A percentile compares a stretch with the other conserved stretches of the same genome.
Conservation (phyloP, 2,113 vertebrate species). For the Podarcis cretensis region DNA sequence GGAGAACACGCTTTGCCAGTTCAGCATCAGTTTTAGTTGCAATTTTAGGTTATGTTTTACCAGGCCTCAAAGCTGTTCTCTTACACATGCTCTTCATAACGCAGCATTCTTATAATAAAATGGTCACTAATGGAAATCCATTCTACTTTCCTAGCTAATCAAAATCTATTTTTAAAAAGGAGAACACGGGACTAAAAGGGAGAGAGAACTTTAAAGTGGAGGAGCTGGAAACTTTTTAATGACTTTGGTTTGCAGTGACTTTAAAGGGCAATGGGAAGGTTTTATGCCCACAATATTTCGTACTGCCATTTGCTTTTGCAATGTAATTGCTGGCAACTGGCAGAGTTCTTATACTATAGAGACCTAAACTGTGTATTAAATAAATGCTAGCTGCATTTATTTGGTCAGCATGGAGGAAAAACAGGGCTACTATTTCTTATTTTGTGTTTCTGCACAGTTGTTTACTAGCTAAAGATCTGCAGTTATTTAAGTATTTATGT, state of each 20-base stretch:
- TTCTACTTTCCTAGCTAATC: constrained; percentile 1
- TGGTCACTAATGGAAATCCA: not conserved
- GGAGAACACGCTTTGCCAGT: not conserved
- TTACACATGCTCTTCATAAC: not conserved
- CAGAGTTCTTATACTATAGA: constrained; percentile 13
- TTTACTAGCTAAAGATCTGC: constrained; percentile 1
- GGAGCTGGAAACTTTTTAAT: constrained; percentile 23
- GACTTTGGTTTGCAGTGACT: constrained; percentile 16
- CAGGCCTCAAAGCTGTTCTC: not conserved
- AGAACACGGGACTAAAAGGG: not conserved
- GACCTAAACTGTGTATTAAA: constrained; percentile 24
- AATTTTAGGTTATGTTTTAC: not conserved
- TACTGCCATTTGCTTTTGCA: constrained; percentile 17
- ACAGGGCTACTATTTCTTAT: rapidly evolving
- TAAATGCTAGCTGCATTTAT: not conserved
- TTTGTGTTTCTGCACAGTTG: not conserved
- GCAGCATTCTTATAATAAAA: constrained; percentile 7
- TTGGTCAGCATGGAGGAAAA: not conserved
- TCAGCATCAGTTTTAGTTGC: not conserved
- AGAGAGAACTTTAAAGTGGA: not conserved
- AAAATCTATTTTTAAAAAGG: constrained; percentile 17
- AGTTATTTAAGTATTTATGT: not conserved
- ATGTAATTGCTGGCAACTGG: constrained; percentile 7
- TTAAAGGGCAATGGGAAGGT: constrained; percentile 15
- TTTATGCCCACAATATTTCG: not conserved